Conservation (phyloP, 1,140 invertebrate genomes). For the Bombus waltoni region DNA sequence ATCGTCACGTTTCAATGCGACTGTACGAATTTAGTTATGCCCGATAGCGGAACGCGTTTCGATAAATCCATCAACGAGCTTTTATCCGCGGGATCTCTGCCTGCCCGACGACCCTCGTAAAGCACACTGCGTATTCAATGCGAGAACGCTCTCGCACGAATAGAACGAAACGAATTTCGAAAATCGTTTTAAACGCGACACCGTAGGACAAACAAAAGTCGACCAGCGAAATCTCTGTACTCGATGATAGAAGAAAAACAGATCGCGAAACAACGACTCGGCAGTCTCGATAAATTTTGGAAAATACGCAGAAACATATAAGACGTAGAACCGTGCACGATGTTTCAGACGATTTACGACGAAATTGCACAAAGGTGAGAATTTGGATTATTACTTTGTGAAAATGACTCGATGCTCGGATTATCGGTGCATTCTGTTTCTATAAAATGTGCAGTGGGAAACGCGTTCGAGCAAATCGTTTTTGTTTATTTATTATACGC, state of each 20-base stretch:
- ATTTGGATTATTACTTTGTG: neutral
- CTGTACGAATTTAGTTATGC: neutral
- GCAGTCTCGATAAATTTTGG: neutral
- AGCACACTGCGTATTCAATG: constrained; percentile 1
- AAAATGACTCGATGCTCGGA: neutral
- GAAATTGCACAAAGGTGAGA: too few species aligned
- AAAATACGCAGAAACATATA: neutral
- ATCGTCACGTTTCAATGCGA: neutral
- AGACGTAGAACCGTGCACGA: too few species aligned
- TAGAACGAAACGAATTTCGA: neutral
- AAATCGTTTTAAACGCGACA: constrained; percentile 7
- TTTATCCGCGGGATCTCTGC: neutral
- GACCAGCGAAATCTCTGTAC: neutral
- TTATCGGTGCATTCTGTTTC: neutral
- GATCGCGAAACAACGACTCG: neutral
- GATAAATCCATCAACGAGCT: constrained; percentile 25
- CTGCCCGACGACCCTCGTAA: neutral
- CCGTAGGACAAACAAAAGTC: neutral
- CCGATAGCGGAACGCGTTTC: constrained; percentile 3
- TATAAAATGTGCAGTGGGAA: too few species aligned
- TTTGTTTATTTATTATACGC: too few species aligned
- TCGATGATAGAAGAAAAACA: neutral
- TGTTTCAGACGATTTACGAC: too few species aligned
- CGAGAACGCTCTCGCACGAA: neutral
- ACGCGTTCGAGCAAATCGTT: too few species aligned